Evolutionary conservation across 1,140 invertebrate species (phyloP).

Genomic region (Holotrichia oblita): DNA sequence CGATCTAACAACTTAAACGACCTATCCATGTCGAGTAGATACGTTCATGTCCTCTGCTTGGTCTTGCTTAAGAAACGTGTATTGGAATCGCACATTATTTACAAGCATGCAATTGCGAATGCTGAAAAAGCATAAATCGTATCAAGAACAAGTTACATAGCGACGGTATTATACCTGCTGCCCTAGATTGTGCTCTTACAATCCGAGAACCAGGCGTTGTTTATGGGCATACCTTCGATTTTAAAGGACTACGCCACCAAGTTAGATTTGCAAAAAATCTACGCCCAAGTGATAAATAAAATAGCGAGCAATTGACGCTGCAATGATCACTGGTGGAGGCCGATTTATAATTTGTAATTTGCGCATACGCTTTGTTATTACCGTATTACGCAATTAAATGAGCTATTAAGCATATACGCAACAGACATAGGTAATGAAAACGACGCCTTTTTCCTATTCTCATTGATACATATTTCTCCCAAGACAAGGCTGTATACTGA

Average conservation of each 20-base stretch:
- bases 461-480: not conserved
- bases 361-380: constrained; percentile 17
- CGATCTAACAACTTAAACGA: no score
- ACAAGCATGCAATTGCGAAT: not conserved
- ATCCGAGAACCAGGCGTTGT: constrained; percentile 27
- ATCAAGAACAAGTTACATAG: not conserved
- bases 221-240: constrained; percentile 24
- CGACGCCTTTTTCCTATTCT: not conserved
- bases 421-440: not conserved
- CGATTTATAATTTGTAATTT: constrained; percentile 19
- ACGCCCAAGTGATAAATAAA: not conserved
- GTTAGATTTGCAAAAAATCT: not conserved
- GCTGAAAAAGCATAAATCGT: constrained; percentile 8
- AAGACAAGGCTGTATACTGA: constrained; percentile 1
- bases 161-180: no score
- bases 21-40: no score
- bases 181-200: constrained; percentile 1
- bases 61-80: constrained; percentile 24
- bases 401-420: not conserved
- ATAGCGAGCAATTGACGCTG: constrained; percentile 21
- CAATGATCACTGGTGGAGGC: no score
- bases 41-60: not conserved
- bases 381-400: not conserved
- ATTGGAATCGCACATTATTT: no score
- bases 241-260: constrained; percentile 1